These are phyloP conservation scores for Xiphophorus couchianus DNA, from an alignment of 2,113 vertebrate genomes.

Conservation along the genomic window DNA sequence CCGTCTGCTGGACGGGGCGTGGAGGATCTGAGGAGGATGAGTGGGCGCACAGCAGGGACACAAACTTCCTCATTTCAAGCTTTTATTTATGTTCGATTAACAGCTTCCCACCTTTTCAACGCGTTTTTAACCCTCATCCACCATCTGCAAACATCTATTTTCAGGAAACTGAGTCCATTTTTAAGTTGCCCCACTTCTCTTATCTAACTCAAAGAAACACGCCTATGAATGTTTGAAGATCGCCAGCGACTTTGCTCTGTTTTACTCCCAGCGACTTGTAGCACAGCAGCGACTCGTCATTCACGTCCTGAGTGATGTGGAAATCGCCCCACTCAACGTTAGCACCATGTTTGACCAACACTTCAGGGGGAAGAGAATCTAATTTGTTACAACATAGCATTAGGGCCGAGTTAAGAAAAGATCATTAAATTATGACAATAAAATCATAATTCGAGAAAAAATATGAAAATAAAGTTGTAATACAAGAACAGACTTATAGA, in stretches of 20 bases:
- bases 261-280: too few species aligned
- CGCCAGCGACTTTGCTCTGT: background rate
- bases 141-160: background rate
- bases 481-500: too few species aligned
- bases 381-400: too few species aligned
- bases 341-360: too few species aligned
- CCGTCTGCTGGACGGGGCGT: constrained; percentile 14
- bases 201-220: background rate
- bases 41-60: background rate
- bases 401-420: too few species aligned
- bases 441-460: too few species aligned
- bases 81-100: too few species aligned
- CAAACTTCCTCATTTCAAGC: background rate
- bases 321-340: background rate
- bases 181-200: background rate
- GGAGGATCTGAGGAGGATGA: background rate
- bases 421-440: too few species aligned
- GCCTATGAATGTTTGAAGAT: background rate
- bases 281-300: background rate
- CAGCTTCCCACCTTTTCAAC: too few species aligned
- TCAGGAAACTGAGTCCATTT: background rate
- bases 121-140: background rate
- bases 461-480: too few species aligned
- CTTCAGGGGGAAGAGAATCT: too few species aligned
- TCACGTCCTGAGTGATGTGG: background rate